phyloP scores from a whole-genome alignment of 2,113 vertebrate genomes.

The Lonchura striata region DNA sequence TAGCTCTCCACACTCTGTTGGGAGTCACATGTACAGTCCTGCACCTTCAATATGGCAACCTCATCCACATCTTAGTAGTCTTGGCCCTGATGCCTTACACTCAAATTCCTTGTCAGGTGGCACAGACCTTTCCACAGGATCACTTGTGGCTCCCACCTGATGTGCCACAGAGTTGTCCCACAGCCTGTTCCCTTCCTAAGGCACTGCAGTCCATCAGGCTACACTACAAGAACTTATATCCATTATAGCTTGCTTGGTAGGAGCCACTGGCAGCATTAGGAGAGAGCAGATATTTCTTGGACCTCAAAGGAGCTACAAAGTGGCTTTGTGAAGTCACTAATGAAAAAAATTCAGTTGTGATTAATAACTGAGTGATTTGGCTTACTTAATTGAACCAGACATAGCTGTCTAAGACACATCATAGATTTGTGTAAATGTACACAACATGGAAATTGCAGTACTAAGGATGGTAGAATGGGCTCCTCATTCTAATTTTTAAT shows the following conservation, averaged over 20 bases:
- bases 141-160: rapidly evolving
- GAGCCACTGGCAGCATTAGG: background rate
- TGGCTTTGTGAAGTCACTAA: background rate
- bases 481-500: background rate
- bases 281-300: background rate
- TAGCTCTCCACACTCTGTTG: background rate
- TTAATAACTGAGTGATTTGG: background rate
- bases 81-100: background rate
- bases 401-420: background rate
- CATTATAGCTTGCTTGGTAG: background rate
- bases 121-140: background rate
- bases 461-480: background rate
- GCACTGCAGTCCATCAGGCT: background rate
- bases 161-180: background rate
- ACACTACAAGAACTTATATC: background rate
- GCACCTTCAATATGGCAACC: background rate
- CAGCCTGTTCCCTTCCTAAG: background rate
- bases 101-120: background rate
- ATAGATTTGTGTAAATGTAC: background rate
- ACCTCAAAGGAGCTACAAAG: background rate
- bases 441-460: background rate
- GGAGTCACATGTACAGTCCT: background rate
- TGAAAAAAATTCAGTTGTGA: background rate
- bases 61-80: background rate
- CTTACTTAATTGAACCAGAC: background rate